Evolutionary conservation across 1,140 invertebrate genomes (phyloP), one percentile per base, ranked within the genome.

Genomic region (Triops cancriformis): DNA sequence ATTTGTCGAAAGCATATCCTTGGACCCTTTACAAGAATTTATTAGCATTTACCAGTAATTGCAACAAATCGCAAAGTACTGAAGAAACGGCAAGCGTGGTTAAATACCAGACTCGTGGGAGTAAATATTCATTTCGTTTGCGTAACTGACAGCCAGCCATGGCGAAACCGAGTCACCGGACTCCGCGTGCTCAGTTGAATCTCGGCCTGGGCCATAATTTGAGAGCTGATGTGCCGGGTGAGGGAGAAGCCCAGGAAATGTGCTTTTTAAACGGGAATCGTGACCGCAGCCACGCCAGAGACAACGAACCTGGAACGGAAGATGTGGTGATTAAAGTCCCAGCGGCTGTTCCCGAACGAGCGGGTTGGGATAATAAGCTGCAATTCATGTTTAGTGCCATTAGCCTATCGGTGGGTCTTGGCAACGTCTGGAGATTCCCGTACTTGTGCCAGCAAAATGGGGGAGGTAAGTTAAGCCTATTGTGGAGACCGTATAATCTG

Each of bases 361-460:
- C 82, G 7, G 82, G 81, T 31, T 85, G 85, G 85, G 82, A 82
- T 51, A 82, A 80, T 42, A 95, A 96, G 83, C 89, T 94, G 86
- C 94, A 96, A 85, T 97, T 95, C 84, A 93, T 96, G 85, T 88
- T 97, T 79, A 93, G 92, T 80, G 94, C 95, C 84, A 94, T 96
- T 74, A 93, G 94, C 1, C 95, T 94, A 84, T 94, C 93, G 51
- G 93, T 96, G 7, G 94, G 94, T 0, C 88, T 97, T 26, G 95
- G 94, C 23, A 96, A 96, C 83, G 95, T 97, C 73, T 97, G 95
- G 96, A 89, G 95, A 82, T 98, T 98, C 87, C 95, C 95, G 11
- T 97, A 96, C 83, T 86, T 97, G 76, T 96, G 94, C 82, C 95
- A 97, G 86, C 92, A 95, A 84, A 97, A 98, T 85, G 95, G 95